Base-by-base conservation (phyloP, 2,888 invertebrate species). In the Drosophila kambysellisi region DNA sequence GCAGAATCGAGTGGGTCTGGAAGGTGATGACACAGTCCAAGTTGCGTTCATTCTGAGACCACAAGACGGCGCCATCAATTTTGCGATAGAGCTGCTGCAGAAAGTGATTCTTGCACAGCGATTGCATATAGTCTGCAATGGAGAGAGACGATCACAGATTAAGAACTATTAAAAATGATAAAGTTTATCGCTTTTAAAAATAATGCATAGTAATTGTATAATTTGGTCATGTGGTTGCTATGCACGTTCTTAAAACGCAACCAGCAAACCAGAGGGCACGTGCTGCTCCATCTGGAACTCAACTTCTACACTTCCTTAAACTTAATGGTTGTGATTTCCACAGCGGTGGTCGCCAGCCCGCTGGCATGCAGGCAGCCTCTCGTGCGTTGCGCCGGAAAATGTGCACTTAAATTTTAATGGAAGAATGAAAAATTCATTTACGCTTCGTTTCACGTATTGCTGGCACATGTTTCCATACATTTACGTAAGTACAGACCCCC, bases 1-100 rank as follows among this genome's bases (percentile, higher is more conserved):
- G 98, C 91, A 98, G 95, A 90, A 98, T 97, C 92, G 98, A 97
- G 94, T 98, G 98, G 83, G 98, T 98, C 94, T 98, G 98, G 94
- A 98, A 98, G 66, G 98, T 98, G 93, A 98, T 96, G 89, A 97
- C 96, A 94, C 98, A 98, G 94, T 98, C 97, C 91, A 98, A 94
- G 93, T 98, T 97, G 81, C 97, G 95, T 94, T 98, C 98, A 94
- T 97, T 98, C 92, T 97, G 96, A 32, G 98, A 98, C 94, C 96
- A 97, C 65, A 98, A 95, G 68, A 98, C 96, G 12, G 98, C 98
- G 50, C 98, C 98, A 92, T 98, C 98, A 88, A 98, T 96, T 94
- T 98, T 98, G 79, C 97, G 95, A 94, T 98, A 98, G 89, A 98
- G 95, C 81, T 97, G 96, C 92, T 97, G 97, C 78, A 97, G 95